These are phyloP conservation scores for Ligdia adustata DNA, from an alignment of 2,888 invertebrate genomes.

Conservation along the genomic window DNA sequence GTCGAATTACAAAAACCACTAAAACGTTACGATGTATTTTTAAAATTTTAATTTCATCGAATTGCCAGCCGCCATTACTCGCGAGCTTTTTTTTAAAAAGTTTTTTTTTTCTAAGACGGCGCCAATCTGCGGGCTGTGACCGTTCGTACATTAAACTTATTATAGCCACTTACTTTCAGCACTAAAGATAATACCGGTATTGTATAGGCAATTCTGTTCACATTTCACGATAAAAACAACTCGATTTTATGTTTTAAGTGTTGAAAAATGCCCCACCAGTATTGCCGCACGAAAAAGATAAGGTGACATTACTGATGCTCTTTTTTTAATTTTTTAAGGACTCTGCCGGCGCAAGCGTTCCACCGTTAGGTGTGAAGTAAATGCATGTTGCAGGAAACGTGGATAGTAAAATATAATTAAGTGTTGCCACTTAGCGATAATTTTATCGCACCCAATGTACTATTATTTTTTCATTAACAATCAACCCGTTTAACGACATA, in stretches of 20 bases:
- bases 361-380: conserved; percentile 51
- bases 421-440: conserved; percentile 52
- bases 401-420: conserved; percentile 62
- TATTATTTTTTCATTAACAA: conserved; percentile 49
- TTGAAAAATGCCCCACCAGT: conserved; percentile 66
- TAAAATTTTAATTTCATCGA: conserved; percentile 38
- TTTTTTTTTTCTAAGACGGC: conserved; percentile 61
- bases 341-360: conserved; percentile 50
- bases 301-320: conserved; percentile 50
- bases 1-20: conserved; percentile 18
- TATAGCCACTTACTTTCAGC: conserved; percentile 72
- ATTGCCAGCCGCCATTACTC: conserved; percentile 48
- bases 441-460: conserved; percentile 45
- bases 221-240: conserved; percentile 70
- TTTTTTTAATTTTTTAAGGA: conserved; percentile 58
- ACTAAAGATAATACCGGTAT: conserved; percentile 76
- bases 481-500: conserved; percentile 27
- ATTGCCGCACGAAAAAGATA: conserved; percentile 60
- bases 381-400: conserved; percentile 48
- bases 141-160: conserved; percentile 69
- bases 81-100: conserved; percentile 39
- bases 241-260: conserved; percentile 73
- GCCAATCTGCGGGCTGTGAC: conserved; percentile 59
- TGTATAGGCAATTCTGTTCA: conserved; percentile 72
- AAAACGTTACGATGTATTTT: conserved; percentile 28